Evolutionary conservation across 2,797 vertebrate genomes (phyloP).

Genomic region (Halcyon smyrnensis): DNA sequence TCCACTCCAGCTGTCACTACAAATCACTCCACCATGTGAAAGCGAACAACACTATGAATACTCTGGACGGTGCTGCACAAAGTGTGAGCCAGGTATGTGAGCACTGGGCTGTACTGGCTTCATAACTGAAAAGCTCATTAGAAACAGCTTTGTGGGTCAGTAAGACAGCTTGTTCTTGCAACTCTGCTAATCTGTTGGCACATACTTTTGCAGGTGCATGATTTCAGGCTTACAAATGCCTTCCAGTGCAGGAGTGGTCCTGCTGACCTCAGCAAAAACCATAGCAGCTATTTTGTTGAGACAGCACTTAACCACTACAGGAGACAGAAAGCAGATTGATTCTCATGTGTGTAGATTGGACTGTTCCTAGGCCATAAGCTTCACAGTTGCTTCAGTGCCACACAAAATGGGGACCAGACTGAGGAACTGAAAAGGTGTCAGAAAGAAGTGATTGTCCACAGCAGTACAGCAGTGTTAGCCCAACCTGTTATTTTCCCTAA

Average conservation of each 20-base stretch:
- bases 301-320: background rate
- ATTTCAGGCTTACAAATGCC: background rate
- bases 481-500: background rate
- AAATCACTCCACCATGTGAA: slow-evolving; percentile 51
- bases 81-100: slow-evolving; percentile 80
- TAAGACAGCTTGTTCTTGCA: background rate
- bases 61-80: slow-evolving; percentile 76
- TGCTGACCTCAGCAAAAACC: background rate
- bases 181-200: background rate
- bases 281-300: background rate
- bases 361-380: background rate
- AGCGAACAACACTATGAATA: slow-evolving; percentile 73
- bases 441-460: background rate
- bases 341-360: rapidly evolving
- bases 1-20: slow-evolving; percentile 68
- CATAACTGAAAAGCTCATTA: background rate
- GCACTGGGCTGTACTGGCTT: background rate
- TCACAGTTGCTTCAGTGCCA: background rate
- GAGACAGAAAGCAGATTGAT: background rate
- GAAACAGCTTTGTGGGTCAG: background rate
- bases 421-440: background rate
- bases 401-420: background rate
- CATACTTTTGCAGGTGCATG: background rate
- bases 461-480: background rate
- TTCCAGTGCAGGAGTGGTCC: background rate